Evolutionary conservation across 2,113 vertebrate species (phyloP).

Genomic region (Limanda limanda): DNA sequence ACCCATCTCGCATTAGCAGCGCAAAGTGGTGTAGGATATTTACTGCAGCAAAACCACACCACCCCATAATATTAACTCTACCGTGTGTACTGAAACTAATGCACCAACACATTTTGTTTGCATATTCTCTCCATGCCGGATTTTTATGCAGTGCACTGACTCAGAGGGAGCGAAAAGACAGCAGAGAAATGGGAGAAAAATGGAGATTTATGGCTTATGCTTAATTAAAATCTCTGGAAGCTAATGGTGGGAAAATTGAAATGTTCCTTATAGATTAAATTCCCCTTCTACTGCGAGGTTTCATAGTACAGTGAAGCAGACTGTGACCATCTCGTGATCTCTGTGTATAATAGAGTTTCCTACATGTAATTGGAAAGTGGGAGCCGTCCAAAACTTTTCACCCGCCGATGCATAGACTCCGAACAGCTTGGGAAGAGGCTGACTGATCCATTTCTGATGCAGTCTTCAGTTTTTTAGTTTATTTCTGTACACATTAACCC

Average conservation of each 20-base stretch:
- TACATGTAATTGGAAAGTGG: conserved; percentile 62
- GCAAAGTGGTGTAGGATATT: conserved; percentile 11
- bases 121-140: conserved; percentile 21
- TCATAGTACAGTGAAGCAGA: conserved; percentile 50
- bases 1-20: background rate
- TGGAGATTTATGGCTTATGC: conserved; percentile 75
- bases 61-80: conserved; percentile 21
- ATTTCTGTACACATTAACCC: background rate
- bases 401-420: conserved; percentile 8
- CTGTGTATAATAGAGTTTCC: conserved; percentile 50
- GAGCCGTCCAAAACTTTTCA: conserved; percentile 43
- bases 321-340: conserved; percentile 67
- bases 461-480: background rate
- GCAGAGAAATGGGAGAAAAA: conserved; percentile 63
- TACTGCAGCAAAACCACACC: conserved; percentile 14
- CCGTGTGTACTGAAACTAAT: conserved; percentile 53
- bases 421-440: background rate
- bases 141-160: conserved; percentile 42
- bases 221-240: conserved; percentile 77
- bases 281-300: conserved; percentile 36
- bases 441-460: conserved; percentile 13
- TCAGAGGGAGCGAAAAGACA: conserved; percentile 49
- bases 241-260: conserved; percentile 77
- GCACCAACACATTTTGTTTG: conserved; percentile 53
- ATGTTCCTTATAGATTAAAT: conserved; percentile 72